A percentile compares a stretch with the other conserved stretches of the same genome.
These are phyloP conservation scores for Hipposideros larvatus DNA, from an alignment of 2,797 vertebrate species.

Conservation along the genomic window DNA sequence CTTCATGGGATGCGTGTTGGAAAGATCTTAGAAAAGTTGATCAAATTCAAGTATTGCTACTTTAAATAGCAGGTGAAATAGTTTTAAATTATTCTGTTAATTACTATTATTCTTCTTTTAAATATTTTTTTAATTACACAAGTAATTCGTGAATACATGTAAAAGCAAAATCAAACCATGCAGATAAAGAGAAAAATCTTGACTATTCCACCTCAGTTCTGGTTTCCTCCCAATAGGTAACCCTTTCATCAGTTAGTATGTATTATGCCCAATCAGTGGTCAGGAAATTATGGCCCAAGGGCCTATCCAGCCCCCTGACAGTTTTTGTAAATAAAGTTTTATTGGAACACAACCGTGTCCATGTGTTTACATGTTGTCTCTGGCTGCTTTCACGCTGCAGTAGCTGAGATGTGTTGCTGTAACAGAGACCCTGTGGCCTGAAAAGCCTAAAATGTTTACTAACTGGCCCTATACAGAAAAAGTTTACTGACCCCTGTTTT, in stretches of 20 bases:
- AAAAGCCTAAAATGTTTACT: background rate
- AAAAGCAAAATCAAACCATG: background rate
- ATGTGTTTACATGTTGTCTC: background rate
- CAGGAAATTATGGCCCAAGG: background rate
- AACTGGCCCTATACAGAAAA: background rate
- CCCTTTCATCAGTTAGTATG: background rate
- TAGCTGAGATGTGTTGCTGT: background rate
- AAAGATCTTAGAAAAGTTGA: background rate
- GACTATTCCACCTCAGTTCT: background rate
- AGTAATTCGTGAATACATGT: background rate
- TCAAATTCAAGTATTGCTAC: background rate
- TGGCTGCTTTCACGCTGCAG: background rate
- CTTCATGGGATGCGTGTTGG: background rate
- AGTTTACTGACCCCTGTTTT: background rate
- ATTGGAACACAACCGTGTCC: background rate
- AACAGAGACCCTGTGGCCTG: background rate
- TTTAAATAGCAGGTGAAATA: constrained; percentile 20
- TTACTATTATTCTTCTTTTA: background rate
- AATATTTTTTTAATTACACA: background rate
- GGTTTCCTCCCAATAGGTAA: background rate
- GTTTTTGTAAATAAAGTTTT: constrained; percentile 46
- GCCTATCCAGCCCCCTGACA: background rate
- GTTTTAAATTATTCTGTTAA: constrained; percentile 18
- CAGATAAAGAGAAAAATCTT: background rate
- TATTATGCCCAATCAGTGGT: background rate